Conservation (phyloP, 2,888 invertebrate genomes). For the Petrophora chlorosata region DNA sequence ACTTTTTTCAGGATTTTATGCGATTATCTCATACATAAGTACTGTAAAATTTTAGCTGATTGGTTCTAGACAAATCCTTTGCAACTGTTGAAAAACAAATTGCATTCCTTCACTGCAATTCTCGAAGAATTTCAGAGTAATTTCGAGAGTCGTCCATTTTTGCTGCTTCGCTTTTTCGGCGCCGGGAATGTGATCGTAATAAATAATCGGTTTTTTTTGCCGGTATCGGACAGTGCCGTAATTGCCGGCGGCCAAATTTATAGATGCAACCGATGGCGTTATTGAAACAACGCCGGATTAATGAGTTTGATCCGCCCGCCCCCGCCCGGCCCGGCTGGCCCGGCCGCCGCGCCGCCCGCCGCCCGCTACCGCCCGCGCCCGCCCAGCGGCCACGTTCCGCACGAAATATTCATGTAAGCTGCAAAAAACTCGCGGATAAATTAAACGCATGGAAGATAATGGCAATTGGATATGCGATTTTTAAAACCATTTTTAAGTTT, state of each 20-base stretch:
- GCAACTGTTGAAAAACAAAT: conserved; percentile 15
- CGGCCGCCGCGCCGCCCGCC: background rate
- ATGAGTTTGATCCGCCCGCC: conserved; percentile 36
- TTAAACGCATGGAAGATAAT: conserved; percentile 14
- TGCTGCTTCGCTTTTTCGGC: conserved; percentile 31
- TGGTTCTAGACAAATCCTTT: conserved; percentile 6
- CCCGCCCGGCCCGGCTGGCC: background rate
- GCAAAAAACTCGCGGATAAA: conserved; percentile 16
- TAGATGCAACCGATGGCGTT: conserved; percentile 42
- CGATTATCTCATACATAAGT: background rate
- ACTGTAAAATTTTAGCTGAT: background rate
- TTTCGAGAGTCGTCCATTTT: conserved; percentile 29
- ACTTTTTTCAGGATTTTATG: no score
- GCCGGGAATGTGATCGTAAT: conserved; percentile 37
- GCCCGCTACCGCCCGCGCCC: background rate
- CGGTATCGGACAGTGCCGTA: conserved; percentile 38
- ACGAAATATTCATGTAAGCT: conserved; percentile 15
- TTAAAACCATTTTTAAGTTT: background rate
- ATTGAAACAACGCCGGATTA: conserved; percentile 44
- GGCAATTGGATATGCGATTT: conserved; percentile 8
- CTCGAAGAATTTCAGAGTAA: conserved; percentile 20
- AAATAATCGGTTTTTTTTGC: conserved; percentile 42
- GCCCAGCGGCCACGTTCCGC: background rate
- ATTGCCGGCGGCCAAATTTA: conserved; percentile 42
- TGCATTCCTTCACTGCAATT: conserved; percentile 30